Base-by-base conservation (phyloP, 2,888 invertebrate genomes). In the Sinelater perroti region DNA sequence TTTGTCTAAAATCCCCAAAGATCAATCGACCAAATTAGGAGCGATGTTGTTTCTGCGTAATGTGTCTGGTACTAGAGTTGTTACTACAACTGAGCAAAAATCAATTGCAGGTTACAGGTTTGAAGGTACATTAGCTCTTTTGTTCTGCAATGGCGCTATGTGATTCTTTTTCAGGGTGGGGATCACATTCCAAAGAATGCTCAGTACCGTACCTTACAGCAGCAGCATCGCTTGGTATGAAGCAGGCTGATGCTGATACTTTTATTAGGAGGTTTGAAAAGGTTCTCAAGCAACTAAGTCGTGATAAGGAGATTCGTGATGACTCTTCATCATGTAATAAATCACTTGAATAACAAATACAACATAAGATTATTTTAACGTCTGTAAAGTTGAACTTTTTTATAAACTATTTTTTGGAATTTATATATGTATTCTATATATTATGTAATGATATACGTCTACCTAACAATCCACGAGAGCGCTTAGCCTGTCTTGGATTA, bases 1-100 rank as follows among this genome's bases (percentile, higher is more conserved):
- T 7, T 68, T 83, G 35, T 70, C 68, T 8, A 74, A 72, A 1
- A 67, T 83, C 26, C 74, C 76, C 62, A 73, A 75, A 55, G 79
- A 79, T 67, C 76, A 80, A 62, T 73, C 85, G 6, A 85, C 87
- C 33, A 81, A 84, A 73, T 75, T 90, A 42, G 90, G 90, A 5
- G 86, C 89, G 0, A 89, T 88, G 87, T 76, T 91, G 20, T 90
- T 88, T 74, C 82, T 85, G 10, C 81, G 89, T 62, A 86, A 86
- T 68, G 85, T 91, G 16, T 90, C 89, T 17, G 91, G 91, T 11
- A 83, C 87, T 11, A 81, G 90, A 73, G 87, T 87, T 24, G 79
- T 88, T 42, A 79, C 81, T 5, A 77, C 80, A 16, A 76, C 77
- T 1, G 83, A 84, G 49, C 74, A 72, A 5, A 85, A 85, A 70